Evolutionary conservation across 2,797 vertebrate species (phyloP), one percentile per base, ranked within the genome.

Genomic region (Poecilia gillii): DNA sequence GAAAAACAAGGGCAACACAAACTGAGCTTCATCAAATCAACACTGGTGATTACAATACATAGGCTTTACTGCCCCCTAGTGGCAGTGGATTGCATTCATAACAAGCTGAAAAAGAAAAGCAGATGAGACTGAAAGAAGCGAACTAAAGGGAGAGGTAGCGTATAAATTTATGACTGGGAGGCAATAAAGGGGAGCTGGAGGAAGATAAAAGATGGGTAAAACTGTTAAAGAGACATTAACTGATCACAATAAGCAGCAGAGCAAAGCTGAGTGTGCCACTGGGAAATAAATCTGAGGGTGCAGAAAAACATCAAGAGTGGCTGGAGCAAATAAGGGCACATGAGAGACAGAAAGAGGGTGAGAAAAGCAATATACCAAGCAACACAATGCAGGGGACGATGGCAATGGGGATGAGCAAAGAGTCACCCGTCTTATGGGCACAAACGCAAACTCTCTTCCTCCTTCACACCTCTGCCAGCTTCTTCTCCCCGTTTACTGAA

Each of bases 21-120:
- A 43, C 14, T 74, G 36, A 45, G 41, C 14, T 31, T 89, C 20
- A 81, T 6, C 13, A 76, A 41, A 81, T 89, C 62, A 76, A 41
- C 66, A 68, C 25, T 46, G 39, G 72, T 74, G 70, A 76, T 23
- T 28, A 80, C n/a, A 78, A 89, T 72, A 45, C 84, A 80, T 74
- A 81, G 86, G 51, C 85, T 92, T 82, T 84, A 83, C 89, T 92
- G 91, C 92, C 93, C 13, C 89, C 94, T 92, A 84, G 81, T 92
- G 93, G 84, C 72, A 18, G 1, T 1, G 1, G 18, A 14, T 5
- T 71, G 80, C 80, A 92, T 82, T 90, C 64, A 93, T 41, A 94
- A 11, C 76, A 55, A 31, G 28, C 6, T 33, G 31, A 79, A 46
- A n/a, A 33, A 79, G 79, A 83, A 2, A 6, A 81, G 57, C 13